phyloP scores from a whole-genome alignment of 2,888 invertebrate species.

The Troides aeacus region DNA sequence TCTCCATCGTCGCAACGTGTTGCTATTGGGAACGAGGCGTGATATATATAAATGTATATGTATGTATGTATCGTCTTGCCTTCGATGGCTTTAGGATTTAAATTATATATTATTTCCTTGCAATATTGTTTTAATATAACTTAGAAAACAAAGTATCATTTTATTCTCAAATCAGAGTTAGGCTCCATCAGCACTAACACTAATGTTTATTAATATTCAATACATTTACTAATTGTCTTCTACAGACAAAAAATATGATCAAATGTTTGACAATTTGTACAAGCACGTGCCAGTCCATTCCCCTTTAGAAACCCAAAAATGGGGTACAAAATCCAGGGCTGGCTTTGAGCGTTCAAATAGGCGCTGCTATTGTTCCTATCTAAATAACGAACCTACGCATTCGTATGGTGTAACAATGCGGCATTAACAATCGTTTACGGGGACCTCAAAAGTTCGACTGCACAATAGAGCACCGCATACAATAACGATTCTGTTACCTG shows the following conservation, averaged over 20 bases:
- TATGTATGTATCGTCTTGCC: too few species aligned
- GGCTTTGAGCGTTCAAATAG: slow-evolving; percentile 43
- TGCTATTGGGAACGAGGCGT: too few species aligned
- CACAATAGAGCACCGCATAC: slow-evolving; percentile 75
- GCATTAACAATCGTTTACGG: slow-evolving; percentile 69
- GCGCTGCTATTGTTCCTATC: slow-evolving; percentile 62
- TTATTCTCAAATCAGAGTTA: not conserved
- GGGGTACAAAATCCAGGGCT: slow-evolving; percentile 27
- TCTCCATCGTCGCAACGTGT: not conserved
- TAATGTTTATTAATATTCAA: not conserved
- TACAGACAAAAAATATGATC: not conserved
- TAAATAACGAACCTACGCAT: slow-evolving; percentile 57
- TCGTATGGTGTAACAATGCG: slow-evolving; percentile 61
- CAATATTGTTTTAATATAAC: too few species aligned
- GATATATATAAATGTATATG: too few species aligned
- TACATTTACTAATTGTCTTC: too few species aligned
- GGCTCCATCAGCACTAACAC: not conserved
- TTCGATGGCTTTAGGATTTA: not conserved
- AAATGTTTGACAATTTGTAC: slow-evolving; percentile 11
- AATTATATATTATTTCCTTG: not conserved
- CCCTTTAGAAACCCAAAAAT: slow-evolving; percentile 20
- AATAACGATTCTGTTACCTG: slow-evolving; percentile 75
- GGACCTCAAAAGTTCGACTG: slow-evolving; percentile 69
- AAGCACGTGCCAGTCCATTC: slow-evolving; percentile 14
- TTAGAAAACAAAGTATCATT: too few species aligned